Conservation (phyloP, 37 sponge, comb jelly and placozoan genomes). For the Cliona cf. orientalis region DNA sequence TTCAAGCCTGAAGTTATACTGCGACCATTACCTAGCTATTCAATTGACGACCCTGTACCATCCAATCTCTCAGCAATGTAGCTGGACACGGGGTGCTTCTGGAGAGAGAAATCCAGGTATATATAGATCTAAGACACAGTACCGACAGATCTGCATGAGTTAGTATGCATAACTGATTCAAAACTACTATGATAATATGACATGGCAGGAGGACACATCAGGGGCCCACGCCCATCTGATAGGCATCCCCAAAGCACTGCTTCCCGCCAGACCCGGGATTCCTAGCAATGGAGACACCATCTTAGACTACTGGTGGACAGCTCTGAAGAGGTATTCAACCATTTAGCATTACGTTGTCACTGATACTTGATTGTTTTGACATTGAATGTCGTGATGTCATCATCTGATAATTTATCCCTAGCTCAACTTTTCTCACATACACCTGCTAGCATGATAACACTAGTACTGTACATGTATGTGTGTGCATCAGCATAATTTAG, state of each 20-base stretch:
- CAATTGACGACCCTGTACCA: constrained; percentile 81
- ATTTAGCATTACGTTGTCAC: too few relatives aligned
- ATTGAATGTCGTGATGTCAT: background rate
- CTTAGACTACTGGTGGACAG: constrained; percentile 86
- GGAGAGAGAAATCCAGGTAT: constrained; percentile 84
- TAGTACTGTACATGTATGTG: too few relatives aligned
- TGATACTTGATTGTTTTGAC: background rate
- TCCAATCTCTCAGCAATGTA: too few relatives aligned
- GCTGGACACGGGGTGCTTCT: constrained; percentile 83
- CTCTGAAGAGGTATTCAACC: constrained; percentile 68
- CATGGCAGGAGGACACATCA: constrained; percentile 55
- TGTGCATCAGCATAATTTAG: too few relatives aligned
- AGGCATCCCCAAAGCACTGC: constrained; percentile 89
- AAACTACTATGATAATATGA: too few relatives aligned
- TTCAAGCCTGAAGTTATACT: too few relatives aligned
- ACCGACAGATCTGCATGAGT: too few relatives aligned
- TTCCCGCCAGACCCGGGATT: constrained; percentile 64
- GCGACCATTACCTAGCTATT: too few relatives aligned
- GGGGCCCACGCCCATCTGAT: constrained; percentile 63
- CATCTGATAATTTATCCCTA: background rate
- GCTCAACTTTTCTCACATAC: too few relatives aligned
- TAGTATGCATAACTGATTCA: too few relatives aligned
- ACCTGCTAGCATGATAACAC: too few relatives aligned
- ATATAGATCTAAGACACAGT: too few relatives aligned
- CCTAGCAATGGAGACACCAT: constrained; percentile 62